phyloP scores from a whole-genome alignment of 1,140 invertebrate species.

The Eurosta solidaginis region DNA sequence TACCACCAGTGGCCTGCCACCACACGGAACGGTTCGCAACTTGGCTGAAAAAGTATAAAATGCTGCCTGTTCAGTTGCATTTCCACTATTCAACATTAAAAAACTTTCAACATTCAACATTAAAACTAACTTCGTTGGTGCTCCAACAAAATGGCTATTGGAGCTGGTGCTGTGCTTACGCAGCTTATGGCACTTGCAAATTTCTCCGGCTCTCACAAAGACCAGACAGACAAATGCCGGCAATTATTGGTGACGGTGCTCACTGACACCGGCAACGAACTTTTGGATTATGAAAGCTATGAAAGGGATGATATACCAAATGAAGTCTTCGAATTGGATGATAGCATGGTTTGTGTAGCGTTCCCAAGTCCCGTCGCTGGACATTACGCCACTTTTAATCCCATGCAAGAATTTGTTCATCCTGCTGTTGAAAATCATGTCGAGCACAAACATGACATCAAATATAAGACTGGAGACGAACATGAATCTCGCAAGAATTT shows the following conservation, averaged over 20 bases:
- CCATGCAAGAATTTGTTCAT: conserved; percentile 89
- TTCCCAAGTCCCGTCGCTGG: conserved; percentile 87
- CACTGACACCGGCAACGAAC: conserved; percentile 69
- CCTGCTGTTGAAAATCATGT: conserved; percentile 73
- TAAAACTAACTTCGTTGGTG: neutral
- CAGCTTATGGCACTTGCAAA: conserved; percentile 54
- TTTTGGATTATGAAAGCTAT: conserved; percentile 81
- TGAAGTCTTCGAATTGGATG: conserved; percentile 71
- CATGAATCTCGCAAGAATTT: conserved; percentile 74
- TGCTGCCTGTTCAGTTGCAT: too few relatives aligned
- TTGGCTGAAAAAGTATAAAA: too few relatives aligned
- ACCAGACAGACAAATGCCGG: conserved; percentile 92
- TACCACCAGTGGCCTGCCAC: too few relatives aligned
- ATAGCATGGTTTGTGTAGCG: conserved; percentile 71
- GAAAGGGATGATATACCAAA: conserved; percentile 69
- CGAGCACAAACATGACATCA: conserved; percentile 71
- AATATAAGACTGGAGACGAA: conserved; percentile 71
- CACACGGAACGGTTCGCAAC: too few relatives aligned
- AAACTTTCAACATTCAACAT: too few relatives aligned
- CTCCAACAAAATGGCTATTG: conserved; percentile 46
- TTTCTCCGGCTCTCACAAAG: conserved; percentile 83
- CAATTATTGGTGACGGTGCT: conserved; percentile 80
- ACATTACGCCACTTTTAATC: conserved; percentile 84
- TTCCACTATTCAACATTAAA: too few relatives aligned
- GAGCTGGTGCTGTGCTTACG: conserved; percentile 46